Evolutionary conservation across 2,888 invertebrate genomes (phyloP).

Genomic region (Aromia moschata): DNA sequence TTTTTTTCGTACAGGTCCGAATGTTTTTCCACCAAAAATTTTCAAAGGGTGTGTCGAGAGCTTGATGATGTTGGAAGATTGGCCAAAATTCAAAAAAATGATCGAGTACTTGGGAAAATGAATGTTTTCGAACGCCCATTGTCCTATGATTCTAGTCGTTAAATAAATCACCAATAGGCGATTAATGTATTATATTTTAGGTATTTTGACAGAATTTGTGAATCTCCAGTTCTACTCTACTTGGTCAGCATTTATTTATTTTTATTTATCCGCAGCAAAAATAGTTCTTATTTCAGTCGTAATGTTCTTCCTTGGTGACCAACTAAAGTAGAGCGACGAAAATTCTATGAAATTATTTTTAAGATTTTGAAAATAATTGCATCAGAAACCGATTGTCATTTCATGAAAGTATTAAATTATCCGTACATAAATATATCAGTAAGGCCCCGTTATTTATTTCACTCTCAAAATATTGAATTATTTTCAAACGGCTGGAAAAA

Average conservation of each 20-base stretch:
- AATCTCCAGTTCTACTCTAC: constrained; percentile 42
- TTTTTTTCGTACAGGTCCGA: constrained; percentile 70
- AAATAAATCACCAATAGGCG: constrained; percentile 52
- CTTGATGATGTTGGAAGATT: constrained; percentile 80
- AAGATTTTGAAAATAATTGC: constrained; percentile 24
- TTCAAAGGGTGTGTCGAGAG: constrained; percentile 85
- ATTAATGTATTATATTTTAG: constrained; percentile 52
- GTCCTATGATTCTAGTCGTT: constrained; percentile 59
- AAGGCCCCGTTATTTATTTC: constrained; percentile 27
- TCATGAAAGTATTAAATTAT: constrained; percentile 38
- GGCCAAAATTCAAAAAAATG: constrained; percentile 80
- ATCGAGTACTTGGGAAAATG: constrained; percentile 78
- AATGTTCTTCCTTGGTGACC: constrained; percentile 31
- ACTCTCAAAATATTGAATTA: constrained; percentile 31
- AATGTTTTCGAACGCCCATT: constrained; percentile 43
- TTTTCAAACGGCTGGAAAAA: constrained; percentile 42
- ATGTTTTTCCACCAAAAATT: constrained; percentile 82
- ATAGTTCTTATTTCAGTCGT: constrained; percentile 22
- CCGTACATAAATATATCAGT: constrained; percentile 41
- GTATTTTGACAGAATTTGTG: constrained; percentile 52
- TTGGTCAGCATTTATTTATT: constrained; percentile 43
- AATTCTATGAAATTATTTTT: constrained; percentile 30
- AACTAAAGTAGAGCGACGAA: constrained; percentile 35
- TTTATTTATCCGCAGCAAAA: constrained; percentile 34
- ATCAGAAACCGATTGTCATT: constrained; percentile 26